Evolutionary conservation across 1,140 invertebrate genomes (phyloP), one percentile per base, ranked within the genome.

Genomic region (Lasaia peninsularis): DNA sequence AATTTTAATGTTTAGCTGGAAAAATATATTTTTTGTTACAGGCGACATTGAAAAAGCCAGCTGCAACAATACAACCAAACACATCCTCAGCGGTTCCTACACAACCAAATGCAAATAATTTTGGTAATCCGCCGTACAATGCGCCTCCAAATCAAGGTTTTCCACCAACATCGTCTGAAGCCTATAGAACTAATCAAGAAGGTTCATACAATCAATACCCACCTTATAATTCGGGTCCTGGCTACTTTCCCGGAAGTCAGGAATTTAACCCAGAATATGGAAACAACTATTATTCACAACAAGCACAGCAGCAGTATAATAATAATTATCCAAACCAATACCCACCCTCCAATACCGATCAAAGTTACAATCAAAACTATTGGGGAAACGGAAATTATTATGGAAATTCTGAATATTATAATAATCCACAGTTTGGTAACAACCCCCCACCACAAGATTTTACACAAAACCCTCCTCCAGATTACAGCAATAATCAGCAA

Each of bases 61-160:
- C 93, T 2, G 93, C 93, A 11, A 93, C 93, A 20, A 91, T 94
- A 31, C 92, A 91, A 32, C 93, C 93, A 1, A 93, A 93, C 60
- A 90, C 90, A n/a, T 80, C 78, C 16, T 75, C 69, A 11, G 49
- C 76, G 0, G 58, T 59, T 9, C 55, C 53, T 11, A 58, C 69
- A n/a, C 68, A 69, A n/a, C 66, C 60, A 50, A 77, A 84, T 3
- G 16, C 68, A 0, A 62, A 61, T 10, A 48, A 63, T 4, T 74
- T 69, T 48, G 57, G 63, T 6, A 76, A 74, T 24, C 24, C 67
- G 7, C 65, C 60, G 2, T 80, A 71, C 35, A 56, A 56, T 31
- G 53, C 10, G 8, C 70, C 77, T 11, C 70, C 80, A 7, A 78
- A 82, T 20, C 70, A 68, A 1, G 71, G 75, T 5, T 80, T 78